A percentile compares a stretch with the other conserved stretches of the same genome.
phyloP scores from a whole-genome alignment of 2,888 invertebrate genomes.

The Phalera bucephala region DNA sequence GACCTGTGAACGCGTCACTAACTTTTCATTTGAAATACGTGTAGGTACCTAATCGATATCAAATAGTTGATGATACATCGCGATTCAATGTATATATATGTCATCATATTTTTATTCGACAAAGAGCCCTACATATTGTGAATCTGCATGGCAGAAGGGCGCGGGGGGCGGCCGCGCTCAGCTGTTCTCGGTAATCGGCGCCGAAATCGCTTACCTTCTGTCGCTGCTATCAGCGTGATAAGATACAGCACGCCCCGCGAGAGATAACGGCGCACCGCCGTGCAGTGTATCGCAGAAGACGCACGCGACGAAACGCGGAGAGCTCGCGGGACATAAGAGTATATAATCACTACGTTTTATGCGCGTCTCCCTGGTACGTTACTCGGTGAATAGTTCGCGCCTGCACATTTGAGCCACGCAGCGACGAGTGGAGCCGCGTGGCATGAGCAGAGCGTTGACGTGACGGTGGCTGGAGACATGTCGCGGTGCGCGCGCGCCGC shows the following conservation, averaged over 20 bases:
- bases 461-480: slow-evolving; percentile 16
- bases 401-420: no score
- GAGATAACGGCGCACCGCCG: neutral
- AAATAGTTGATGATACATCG: neutral
- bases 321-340: neutral
- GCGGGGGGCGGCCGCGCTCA: neutral
- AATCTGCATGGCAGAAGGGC: no score
- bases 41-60: no score
- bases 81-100: neutral
- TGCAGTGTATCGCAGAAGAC: neutral
- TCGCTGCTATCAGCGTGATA: neutral
- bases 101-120: no score
- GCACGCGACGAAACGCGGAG: neutral
- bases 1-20: no score
- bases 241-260: neutral
- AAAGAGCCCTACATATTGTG: no score
- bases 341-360: no score
- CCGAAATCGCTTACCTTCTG: neutral
- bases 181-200: neutral
- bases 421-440: no score
- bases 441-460: neutral
- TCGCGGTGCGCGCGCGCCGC: slow-evolving; percentile 36
- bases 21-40: no score
- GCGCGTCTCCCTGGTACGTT: no score
- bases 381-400: no score